Evolutionary conservation across 2,797 vertebrate species (phyloP).

Genomic region (Spea hammondii): DNA sequence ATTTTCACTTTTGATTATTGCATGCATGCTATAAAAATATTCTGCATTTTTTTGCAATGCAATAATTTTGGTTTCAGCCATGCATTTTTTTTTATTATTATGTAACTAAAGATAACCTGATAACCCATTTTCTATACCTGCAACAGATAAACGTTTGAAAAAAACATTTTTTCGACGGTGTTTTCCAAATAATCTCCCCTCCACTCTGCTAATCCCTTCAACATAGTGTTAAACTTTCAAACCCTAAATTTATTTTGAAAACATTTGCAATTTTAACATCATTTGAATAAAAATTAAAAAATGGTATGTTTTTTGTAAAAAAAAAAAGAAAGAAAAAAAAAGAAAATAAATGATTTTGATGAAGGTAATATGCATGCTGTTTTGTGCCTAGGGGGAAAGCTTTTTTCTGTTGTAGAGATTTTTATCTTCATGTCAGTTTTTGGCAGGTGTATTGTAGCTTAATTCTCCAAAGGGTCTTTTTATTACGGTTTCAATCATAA

Average conservation of each 20-base stretch:
- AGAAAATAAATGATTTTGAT: not conserved
- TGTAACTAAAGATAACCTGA: too few species aligned
- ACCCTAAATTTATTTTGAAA: conserved; percentile 5
- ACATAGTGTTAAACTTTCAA: conserved; percentile 13
- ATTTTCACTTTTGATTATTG: too few species aligned
- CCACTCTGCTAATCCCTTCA: conserved; percentile 13
- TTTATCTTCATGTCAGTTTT: conserved; percentile 18
- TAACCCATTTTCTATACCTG: not conserved
- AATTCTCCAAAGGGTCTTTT: conserved; percentile 37
- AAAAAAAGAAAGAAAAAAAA: not conserved
- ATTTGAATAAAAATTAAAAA: not conserved
- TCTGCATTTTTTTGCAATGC: too few species aligned
- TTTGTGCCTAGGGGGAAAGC: not conserved
- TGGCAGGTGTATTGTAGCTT: conserved; percentile 36
- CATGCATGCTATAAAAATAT: too few species aligned
- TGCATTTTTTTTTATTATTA: too few species aligned
- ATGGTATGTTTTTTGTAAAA: not conserved
- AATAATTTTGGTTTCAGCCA: too few species aligned
- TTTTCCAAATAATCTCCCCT: conserved; percentile 26
- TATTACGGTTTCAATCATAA: conserved; percentile 49
- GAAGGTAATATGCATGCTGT: not conserved
- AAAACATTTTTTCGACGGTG: conserved; percentile 19
- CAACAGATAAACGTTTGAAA: conserved; percentile 25
- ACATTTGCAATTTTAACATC: not conserved
- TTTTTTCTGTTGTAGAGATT: not conserved